These are phyloP conservation scores for Operophtera brumata DNA, from an alignment of 2,888 invertebrate genomes.

Conservation along the genomic window DNA sequence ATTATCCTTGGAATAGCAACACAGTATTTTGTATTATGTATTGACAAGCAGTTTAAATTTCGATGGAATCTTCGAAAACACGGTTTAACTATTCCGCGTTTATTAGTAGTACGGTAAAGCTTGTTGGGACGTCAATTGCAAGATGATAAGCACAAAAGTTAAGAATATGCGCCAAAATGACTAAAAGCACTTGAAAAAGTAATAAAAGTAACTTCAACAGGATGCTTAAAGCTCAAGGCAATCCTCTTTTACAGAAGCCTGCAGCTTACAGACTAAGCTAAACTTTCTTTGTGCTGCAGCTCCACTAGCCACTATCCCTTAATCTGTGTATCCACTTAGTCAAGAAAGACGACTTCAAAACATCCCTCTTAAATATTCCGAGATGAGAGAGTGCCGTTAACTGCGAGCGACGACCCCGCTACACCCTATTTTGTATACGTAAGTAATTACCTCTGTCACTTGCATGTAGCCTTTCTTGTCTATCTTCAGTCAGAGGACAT, in stretches of 20 bases:
- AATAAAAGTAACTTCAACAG: neutral
- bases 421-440: constrained; percentile 22
- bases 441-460: constrained; percentile 29
- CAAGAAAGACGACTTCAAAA: constrained; percentile 2
- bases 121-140: too few species aligned
- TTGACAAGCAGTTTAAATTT: too few species aligned
- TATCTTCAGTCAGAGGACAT: neutral
- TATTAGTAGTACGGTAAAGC: too few species aligned
- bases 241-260: neutral
- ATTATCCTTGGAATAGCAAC: too few species aligned
- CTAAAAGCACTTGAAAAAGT: neutral
- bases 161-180: too few species aligned
- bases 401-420: constrained; percentile 11
- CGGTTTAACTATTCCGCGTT: too few species aligned
- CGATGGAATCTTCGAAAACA: too few species aligned
- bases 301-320: neutral
- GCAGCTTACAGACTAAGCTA: neutral
- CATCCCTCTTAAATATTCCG: constrained; percentile 14
- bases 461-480: constrained; percentile 21
- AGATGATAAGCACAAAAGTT: too few species aligned
- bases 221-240: neutral
- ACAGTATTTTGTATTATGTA: too few species aligned
- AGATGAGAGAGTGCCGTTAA: constrained; percentile 5
- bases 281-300: neutral
- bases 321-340: constrained; percentile 4